Base-by-base conservation (phyloP, 2,113 vertebrate species). In the Malurus cyaneus region DNA sequence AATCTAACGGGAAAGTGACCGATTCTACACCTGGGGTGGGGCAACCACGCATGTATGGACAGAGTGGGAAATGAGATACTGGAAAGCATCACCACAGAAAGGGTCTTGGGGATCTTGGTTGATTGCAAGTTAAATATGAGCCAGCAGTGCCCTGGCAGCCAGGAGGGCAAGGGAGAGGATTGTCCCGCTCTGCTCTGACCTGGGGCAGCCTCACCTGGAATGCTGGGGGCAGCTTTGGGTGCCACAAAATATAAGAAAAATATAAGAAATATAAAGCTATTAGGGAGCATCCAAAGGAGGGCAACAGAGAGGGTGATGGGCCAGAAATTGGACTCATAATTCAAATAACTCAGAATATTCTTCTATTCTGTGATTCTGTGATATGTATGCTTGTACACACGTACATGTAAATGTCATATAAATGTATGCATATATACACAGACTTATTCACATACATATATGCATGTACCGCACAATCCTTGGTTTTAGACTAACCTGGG, bases 121-220 rank as follows among this genome's bases (percentile, higher is more conserved):
- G 0, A 2, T 4, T 5, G 7, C 7, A 59, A 59, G 17, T 11
- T 36, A 31, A 59, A 20, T 3, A 0, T 9, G 25, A 42, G 31
- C 0, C 53, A 59, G 20, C 31, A 59, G 31, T 42, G 36, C 20
- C 44, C 44, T 57, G 71, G 36, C 31, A 66, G 61, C 44, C 44
- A 26, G 53, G 14, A 86, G 9, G 9, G 32, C 11, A 62, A 42
- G 31, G 31, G 42, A 66, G 12, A 16, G 13, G 16, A 66, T 57
- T 85, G 42, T 76, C 20, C 52, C 2, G 4, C 34, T 50, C 71
- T 85, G 29, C 70, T 76, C 34, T 49, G 52, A 0, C 0, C 34
- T 57, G 61, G 34, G 25, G 8, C 0, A 0, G 61, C 52, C 52
- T 76, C 42, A 57, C 5, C 28, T 76, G 0, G 0, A 50, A 20